Evolutionary conservation across 53 echinoderm and acorn worm species (phyloP).

Genomic region (Luidia sarsii): DNA sequence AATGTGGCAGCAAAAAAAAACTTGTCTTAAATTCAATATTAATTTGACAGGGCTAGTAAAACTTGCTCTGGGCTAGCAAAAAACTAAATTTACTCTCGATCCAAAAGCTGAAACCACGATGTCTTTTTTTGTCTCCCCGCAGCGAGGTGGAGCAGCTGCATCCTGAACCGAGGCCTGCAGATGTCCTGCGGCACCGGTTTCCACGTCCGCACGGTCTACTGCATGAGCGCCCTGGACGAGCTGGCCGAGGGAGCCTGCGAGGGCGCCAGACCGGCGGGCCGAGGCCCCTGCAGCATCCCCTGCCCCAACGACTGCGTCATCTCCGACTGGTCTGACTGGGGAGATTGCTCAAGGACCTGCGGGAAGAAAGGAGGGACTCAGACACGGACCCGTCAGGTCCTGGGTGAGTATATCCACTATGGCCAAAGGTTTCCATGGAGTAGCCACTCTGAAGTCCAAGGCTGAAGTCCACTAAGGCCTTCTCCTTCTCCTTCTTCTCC

Average conservation of each 20-base stretch:
- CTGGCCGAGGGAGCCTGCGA: constrained; percentile 59
- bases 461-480: too few relatives aligned
- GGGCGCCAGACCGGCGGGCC: constrained; percentile 30
- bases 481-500: too few relatives aligned
- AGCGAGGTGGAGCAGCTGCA: constrained; percentile 89
- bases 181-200: constrained; percentile 74
- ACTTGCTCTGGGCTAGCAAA: too few relatives aligned
- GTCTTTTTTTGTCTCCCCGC: neutral
- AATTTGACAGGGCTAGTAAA: too few relatives aligned
- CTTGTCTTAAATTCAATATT: too few relatives aligned
- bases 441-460: too few relatives aligned
- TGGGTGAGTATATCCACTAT: constrained; percentile 69
- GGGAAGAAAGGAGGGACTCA: constrained; percentile 83
- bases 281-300: constrained; percentile 69
- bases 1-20: neutral
- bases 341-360: constrained; percentile 78
- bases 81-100: too few relatives aligned
- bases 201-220: constrained; percentile 76
- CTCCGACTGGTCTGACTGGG: constrained; percentile 91
- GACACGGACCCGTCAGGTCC: constrained; percentile 70
- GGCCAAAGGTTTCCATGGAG: too few relatives aligned
- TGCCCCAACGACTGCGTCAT: constrained; percentile 95
- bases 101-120: neutral
- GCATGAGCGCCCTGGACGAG: constrained; percentile 77
- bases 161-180: constrained; percentile 58